Conservation (phyloP, 2,797 vertebrate species). For the Xenops minutus region DNA sequence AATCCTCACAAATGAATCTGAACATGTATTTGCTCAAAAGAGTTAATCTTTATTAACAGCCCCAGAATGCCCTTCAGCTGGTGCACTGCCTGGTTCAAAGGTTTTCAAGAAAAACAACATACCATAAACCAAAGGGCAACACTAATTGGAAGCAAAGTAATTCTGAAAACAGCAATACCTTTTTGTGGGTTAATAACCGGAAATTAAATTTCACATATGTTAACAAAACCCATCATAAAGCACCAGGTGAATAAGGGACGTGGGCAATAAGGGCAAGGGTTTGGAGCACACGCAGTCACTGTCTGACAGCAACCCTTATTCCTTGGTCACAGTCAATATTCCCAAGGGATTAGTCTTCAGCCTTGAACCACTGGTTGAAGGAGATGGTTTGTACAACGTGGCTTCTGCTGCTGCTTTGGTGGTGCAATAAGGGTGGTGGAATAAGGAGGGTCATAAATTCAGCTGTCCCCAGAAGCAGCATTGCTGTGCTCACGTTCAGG, state of each 20-base stretch:
- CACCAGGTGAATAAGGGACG: slow-evolving; percentile 9
- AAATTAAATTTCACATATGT: slow-evolving; percentile 65
- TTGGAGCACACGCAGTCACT: background rate
- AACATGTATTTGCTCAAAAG: background rate
- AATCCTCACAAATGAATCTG: background rate
- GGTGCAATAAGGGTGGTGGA: background rate
- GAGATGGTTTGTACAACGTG: accelerated
- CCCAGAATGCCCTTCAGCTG: slow-evolving; percentile 51
- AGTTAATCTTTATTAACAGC: slow-evolving; percentile 63
- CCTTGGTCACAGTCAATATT: background rate
- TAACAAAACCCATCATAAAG: slow-evolving; percentile 57
- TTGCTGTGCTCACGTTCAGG: accelerated
- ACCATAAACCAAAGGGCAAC: slow-evolving; percentile 86
- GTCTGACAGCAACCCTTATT: background rate
- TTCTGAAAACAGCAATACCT: slow-evolving; percentile 52
- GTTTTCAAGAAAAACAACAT: slow-evolving; percentile 71
- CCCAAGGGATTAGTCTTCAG: background rate
- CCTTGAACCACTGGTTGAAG: background rate
- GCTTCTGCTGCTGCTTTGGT: background rate
- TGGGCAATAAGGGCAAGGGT: slow-evolving; percentile 11
- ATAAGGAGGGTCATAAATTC: background rate
- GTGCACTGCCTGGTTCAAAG: slow-evolving; percentile 73
- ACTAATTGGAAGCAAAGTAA: slow-evolving; percentile 51
- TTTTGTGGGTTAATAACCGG: slow-evolving; percentile 63
- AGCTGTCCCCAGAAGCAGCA: background rate